Percentiles rank a stretch among this genome's conserved stretches.
phyloP scores from a whole-genome alignment of 1,140 invertebrate genomes.

The Drosophila lini region DNA sequence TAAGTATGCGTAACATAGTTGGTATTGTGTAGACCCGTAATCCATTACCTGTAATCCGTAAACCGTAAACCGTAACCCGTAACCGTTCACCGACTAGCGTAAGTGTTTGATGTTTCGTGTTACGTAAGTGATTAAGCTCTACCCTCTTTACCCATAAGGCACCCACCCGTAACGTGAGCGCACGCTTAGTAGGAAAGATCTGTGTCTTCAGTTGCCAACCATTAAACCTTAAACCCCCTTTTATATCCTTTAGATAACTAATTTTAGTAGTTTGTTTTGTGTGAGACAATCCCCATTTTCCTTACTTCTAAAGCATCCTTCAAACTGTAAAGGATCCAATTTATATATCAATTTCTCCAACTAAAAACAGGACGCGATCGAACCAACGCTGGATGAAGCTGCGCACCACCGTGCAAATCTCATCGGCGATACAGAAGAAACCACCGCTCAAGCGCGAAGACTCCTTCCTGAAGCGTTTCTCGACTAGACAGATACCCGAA shows the following conservation, averaged over 20 bases:
- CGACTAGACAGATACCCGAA: slow-evolving; percentile 94
- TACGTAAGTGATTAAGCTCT: slow-evolving; percentile 61
- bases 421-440: slow-evolving; percentile 93
- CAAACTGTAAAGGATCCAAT: not conserved
- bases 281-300: slow-evolving; percentile 44
- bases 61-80: slow-evolving; percentile 20
- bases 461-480: slow-evolving; percentile 97
- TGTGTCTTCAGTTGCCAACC: slow-evolving; percentile 10
- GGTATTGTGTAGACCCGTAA: slow-evolving; percentile 19
- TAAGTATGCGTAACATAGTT: slow-evolving; percentile 46
- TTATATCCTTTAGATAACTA: not conserved
- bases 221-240: not conserved
- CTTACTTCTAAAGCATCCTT: not conserved
- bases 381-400: slow-evolving; percentile 98
- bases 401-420: slow-evolving; percentile 95
- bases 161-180: slow-evolving; percentile 46
- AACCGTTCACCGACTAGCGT: slow-evolving; percentile 46
- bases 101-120: slow-evolving; percentile 66
- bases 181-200: slow-evolving; percentile 37
- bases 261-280: slow-evolving; percentile 44
- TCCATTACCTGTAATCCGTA: slow-evolving; percentile 23
- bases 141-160: not conserved
- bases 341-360: too few relatives aligned
- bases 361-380: slow-evolving; percentile 90
- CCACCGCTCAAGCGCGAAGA: slow-evolving; percentile 95